A percentile compares a stretch with the other conserved stretches of the same genome.
Conservation (phyloP, 2,888 invertebrate species). For the Sympetrum striolatum region DNA sequence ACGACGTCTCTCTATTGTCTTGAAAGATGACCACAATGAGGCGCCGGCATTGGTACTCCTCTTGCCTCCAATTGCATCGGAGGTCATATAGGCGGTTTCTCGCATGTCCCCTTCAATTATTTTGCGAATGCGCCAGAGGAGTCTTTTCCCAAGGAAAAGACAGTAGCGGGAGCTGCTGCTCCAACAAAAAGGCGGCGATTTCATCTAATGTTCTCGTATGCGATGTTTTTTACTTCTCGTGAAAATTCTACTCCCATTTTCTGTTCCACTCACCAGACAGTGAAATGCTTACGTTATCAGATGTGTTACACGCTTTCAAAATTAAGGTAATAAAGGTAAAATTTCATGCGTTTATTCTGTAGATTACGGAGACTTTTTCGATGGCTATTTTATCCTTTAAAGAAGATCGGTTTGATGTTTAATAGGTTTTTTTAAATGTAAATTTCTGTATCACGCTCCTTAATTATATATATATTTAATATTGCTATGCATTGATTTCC, state of each 20-base stretch:
- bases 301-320: background rate
- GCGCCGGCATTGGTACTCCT: background rate
- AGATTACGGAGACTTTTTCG: too few species aligned
- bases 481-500: too few species aligned
- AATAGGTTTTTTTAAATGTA: too few species aligned
- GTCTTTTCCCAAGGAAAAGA: background rate
- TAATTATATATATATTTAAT: too few species aligned
- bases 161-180: background rate
- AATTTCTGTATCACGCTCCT: too few species aligned
- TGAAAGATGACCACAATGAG: slow-evolving; percentile 12
- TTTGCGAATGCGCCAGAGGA: background rate
- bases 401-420: too few species aligned
- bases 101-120: background rate
- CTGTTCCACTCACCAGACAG: background rate
- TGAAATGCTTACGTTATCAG: background rate
- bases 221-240: background rate
- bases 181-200: background rate
- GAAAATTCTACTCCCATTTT: background rate
- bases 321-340: background rate
- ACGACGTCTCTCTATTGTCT: background rate
- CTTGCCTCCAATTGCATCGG: slow-evolving; percentile 7
- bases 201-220: background rate
- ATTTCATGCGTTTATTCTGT: background rate
- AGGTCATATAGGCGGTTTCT: slow-evolving; percentile 5
- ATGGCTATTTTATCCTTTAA: too few species aligned